These are phyloP conservation scores for Hylaeus anthracinus DNA, from an alignment of 1,140 invertebrate genomes.

Conservation along the genomic window DNA sequence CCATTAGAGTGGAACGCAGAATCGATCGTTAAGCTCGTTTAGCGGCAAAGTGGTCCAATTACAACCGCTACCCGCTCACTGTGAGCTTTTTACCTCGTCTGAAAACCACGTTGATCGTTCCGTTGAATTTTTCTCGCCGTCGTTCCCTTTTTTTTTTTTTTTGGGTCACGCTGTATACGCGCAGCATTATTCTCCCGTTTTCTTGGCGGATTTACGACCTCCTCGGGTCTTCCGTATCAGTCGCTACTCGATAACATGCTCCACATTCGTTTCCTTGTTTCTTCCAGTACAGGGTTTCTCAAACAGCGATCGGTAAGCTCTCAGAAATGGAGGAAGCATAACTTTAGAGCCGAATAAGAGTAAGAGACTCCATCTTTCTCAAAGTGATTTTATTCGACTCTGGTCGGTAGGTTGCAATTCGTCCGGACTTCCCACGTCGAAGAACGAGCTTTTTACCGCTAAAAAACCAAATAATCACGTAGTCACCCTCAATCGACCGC, in stretches of 20 bases:
- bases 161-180: neutral
- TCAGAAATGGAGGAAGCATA: too few relatives aligned
- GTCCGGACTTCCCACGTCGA: neutral
- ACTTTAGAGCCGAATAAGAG: too few relatives aligned
- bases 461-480: neutral
- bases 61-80: constrained; percentile 25
- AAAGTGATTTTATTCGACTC: too few relatives aligned
- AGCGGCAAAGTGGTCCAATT: constrained; percentile 65
- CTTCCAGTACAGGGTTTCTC: too few relatives aligned
- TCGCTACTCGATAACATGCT: neutral
- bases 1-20: constrained; percentile 51
- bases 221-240: neutral
- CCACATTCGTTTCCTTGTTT: neutral
- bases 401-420: too few relatives aligned
- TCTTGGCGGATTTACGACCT: neutral
- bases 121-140: neutral
- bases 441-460: neutral
- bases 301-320: too few relatives aligned
- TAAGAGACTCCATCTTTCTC: too few relatives aligned
- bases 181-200: neutral
- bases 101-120: neutral
- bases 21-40: constrained; percentile 67
- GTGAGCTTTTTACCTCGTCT: constrained; percentile 36
- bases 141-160: neutral
- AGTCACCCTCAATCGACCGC: neutral